Evolutionary conservation across 2,888 invertebrate genomes (phyloP).

Genomic region (Bursaphelenchus okinawaensis): DNA sequence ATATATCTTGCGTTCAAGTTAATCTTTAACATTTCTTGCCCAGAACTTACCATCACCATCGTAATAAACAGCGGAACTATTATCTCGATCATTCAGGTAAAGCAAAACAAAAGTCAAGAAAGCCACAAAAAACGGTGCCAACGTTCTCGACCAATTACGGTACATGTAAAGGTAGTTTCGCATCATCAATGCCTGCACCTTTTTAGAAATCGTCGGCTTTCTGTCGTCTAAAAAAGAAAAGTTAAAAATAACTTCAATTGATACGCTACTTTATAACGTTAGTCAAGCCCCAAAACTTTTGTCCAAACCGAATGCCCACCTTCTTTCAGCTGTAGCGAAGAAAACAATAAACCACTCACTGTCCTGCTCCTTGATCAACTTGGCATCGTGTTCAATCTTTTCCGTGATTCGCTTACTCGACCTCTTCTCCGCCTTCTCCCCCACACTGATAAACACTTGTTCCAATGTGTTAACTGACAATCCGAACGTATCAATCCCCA

Average conservation of each 20-base stretch:
- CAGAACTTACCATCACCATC: no score
- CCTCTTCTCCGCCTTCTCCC: not conserved
- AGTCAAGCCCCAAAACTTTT: no score
- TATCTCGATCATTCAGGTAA: no score
- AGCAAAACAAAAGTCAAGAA: not conserved
- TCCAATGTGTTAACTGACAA: constrained; percentile 47
- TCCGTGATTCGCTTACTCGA: not conserved
- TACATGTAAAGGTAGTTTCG: constrained; percentile 1
- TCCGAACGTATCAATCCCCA: constrained; percentile 38
- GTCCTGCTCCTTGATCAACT: not conserved
- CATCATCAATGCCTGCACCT: not conserved
- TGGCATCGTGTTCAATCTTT: not conserved
- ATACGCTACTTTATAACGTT: no score
- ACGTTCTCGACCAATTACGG: not conserved
- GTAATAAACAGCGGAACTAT: no score
- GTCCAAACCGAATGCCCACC: no score
- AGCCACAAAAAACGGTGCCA: not conserved
- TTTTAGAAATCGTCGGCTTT: not conserved
- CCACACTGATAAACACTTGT: constrained; percentile 41
- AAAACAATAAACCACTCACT: no score
- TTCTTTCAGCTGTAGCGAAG: no score
- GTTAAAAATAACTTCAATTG: no score
- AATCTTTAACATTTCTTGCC: no score
- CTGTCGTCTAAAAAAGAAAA: constrained; percentile 33
- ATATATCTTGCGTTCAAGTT: no score